Evolutionary conservation across 2,888 invertebrate genomes (phyloP), one percentile per base, ranked within the genome.

Genomic region (Gibbula magus): DNA sequence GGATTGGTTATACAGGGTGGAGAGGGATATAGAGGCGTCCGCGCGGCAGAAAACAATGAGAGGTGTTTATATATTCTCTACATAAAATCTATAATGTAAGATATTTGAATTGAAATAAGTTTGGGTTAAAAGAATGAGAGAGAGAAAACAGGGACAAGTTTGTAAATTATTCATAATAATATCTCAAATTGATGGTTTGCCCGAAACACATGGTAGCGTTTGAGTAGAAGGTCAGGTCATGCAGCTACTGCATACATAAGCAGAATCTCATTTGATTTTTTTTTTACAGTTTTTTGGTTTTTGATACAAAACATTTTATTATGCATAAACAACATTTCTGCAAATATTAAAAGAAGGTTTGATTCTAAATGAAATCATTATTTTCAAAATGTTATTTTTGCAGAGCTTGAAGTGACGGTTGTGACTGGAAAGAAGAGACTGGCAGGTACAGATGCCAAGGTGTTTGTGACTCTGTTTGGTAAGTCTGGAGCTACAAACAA

Each of bases 381-480:
- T 39, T 73, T 45, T 18, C 18, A 5, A 4, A 4, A 25, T 74
- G 75, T 67, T 79, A 78, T 61, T 56, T 29, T 81, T 81, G 10
- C 83, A 91, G 91, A 88, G 5, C 91, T 88, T 82, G 86, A 83
- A 54, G 84, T 91, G 18, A 86, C 86, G 22, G 89, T 91, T 16
- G 74, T 83, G 25, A 91, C 91, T 29, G 91, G 90, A 2, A 88
- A 87, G 29, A 88, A 89, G 54, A 81, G 84, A 25, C 80, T 90
- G 82, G 88, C 90, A 7, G 91, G 91, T n/a, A 91, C 91, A 32
- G 89, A 91, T 81, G 89, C 91, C n/a, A 88, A 87, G 56, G 89
- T 91, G 18, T 91, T 80, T 83, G 77, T 91, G 45, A 91, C 90
- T 2, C 54, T 91, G 66, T 82, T 83, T 78, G 91, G 91, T 35